Evolutionary conservation across 2,113 vertebrate species (phyloP).

Genomic region (Tetrao urogallus): DNA sequence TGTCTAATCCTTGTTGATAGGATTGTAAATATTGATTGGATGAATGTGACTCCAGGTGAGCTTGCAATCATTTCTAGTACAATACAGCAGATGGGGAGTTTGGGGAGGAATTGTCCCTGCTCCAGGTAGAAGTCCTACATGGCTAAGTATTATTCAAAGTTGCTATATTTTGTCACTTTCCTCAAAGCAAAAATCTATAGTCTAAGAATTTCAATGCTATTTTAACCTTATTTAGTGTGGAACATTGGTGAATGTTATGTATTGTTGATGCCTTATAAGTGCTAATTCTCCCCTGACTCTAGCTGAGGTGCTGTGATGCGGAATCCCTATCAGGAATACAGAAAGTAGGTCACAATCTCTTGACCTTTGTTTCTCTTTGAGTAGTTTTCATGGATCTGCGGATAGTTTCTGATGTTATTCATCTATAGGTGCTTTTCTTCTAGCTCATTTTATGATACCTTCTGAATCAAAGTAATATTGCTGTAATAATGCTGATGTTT

Average conservation of each 20-base stretch:
- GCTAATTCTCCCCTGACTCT: not conserved
- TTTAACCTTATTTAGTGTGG: not conserved
- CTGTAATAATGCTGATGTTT: not conserved
- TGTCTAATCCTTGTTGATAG: not conserved
- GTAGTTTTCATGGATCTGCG: not conserved
- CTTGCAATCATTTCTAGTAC: not conserved
- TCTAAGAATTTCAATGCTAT: not conserved
- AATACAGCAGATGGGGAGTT: not conserved
- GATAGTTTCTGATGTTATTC: not conserved
- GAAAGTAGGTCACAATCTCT: not conserved
- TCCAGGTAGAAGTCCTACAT: not conserved
- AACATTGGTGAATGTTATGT: not conserved
- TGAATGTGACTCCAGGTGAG: not conserved
- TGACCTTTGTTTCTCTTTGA: not conserved
- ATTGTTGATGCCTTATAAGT: not conserved
- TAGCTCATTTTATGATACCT: not conserved
- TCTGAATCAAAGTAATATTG: not conserved
- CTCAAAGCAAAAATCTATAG: not conserved
- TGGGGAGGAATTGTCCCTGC: not conserved
- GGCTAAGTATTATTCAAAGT: not conserved
- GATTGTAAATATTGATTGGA: slow-evolving; percentile 5
- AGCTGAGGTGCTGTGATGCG: not conserved
- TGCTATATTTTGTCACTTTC: not conserved
- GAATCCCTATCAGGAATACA: not conserved
- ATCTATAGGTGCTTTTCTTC: not conserved